Conservation (phyloP, 1,140 invertebrate species). For the Reticulitermes speratus region DNA sequence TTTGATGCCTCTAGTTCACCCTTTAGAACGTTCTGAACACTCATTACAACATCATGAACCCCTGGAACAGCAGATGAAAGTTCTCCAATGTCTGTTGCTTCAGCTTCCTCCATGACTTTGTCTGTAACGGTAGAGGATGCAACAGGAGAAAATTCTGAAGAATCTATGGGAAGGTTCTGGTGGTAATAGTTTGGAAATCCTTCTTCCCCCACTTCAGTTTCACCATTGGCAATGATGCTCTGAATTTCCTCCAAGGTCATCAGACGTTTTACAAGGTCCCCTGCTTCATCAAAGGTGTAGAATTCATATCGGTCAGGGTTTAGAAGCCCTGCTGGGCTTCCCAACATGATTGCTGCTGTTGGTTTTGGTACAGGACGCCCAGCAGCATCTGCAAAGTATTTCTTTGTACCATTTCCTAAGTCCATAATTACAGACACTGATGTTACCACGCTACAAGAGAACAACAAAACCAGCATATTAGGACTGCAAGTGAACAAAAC, state of each 20-base stretch:
- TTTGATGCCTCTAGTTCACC: slow-evolving; percentile 67
- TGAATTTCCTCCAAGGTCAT: slow-evolving; percentile 83
- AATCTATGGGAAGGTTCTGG: slow-evolving; percentile 7
- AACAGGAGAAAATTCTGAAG: not conserved
- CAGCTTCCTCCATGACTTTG: not conserved
- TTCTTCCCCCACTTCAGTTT: slow-evolving; percentile 51
- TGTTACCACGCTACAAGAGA: slow-evolving; percentile 53
- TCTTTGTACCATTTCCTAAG: slow-evolving; percentile 54
- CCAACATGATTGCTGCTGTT: slow-evolving; percentile 44
- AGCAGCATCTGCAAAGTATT: slow-evolving; percentile 58
- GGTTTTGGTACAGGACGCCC: slow-evolving; percentile 54
- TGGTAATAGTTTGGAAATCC: slow-evolving; percentile 22
- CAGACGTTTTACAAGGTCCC: slow-evolving; percentile 73
- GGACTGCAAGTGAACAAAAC: not conserved
- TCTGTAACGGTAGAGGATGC: not conserved
- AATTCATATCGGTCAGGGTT: slow-evolving; percentile 80
- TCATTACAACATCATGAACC: slow-evolving; percentile 74
- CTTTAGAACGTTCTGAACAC: slow-evolving; percentile 78
- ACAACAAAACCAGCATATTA: not conserved
- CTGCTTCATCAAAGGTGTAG: slow-evolving; percentile 78
- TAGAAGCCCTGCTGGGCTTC: slow-evolving; percentile 72
- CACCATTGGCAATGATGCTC: slow-evolving; percentile 74
- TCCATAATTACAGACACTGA: slow-evolving; percentile 62
- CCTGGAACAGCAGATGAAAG: slow-evolving; percentile 55
- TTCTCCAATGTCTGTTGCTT: slow-evolving; percentile 6